phyloP scores from a whole-genome alignment of 2,888 invertebrate species.

The Carcina quercana region DNA sequence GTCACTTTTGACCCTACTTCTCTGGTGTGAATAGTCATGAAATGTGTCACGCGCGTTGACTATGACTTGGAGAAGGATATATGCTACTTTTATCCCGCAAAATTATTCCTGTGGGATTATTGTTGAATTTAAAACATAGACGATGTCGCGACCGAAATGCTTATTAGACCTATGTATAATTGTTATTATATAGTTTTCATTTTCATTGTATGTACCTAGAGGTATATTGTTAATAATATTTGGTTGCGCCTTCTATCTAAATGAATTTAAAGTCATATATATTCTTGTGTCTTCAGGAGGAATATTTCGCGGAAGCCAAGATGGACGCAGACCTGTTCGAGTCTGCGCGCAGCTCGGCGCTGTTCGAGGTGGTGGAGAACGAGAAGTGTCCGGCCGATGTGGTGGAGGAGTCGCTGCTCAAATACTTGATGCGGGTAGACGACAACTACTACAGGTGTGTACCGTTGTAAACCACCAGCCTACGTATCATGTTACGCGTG shows the following conservation, averaged over 20 bases:
- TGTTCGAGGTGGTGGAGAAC: slow-evolving; percentile 88
- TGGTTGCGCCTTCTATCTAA: neutral
- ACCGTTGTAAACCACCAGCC: too few relatives aligned
- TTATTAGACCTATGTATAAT: too few relatives aligned
- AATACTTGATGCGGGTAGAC: slow-evolving; percentile 80
- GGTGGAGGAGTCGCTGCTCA: slow-evolving; percentile 81
- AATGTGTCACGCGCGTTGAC: too few relatives aligned
- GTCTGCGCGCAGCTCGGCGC: slow-evolving; percentile 89
- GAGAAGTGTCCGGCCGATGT: slow-evolving; percentile 87
- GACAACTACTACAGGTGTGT: slow-evolving; percentile 82
- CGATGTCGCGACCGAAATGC: too few relatives aligned
- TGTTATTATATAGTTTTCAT: neutral
- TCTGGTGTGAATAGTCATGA: too few relatives aligned
- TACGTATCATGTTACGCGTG: too few relatives aligned
- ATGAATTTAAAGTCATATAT: neutral
- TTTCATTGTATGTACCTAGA: neutral
- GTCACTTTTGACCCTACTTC: too few relatives aligned
- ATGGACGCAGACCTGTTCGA: slow-evolving; percentile 86
- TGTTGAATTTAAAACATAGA: too few relatives aligned
- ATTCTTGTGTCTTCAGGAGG: slow-evolving; percentile 55
- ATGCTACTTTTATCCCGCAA: too few relatives aligned
- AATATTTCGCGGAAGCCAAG: slow-evolving; percentile 73
- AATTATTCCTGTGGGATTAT: too few relatives aligned
- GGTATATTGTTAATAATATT: neutral
- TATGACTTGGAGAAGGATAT: too few relatives aligned